Conservation (phyloP, 2,888 invertebrate species). For the Allophyes oxyacanthae region DNA sequence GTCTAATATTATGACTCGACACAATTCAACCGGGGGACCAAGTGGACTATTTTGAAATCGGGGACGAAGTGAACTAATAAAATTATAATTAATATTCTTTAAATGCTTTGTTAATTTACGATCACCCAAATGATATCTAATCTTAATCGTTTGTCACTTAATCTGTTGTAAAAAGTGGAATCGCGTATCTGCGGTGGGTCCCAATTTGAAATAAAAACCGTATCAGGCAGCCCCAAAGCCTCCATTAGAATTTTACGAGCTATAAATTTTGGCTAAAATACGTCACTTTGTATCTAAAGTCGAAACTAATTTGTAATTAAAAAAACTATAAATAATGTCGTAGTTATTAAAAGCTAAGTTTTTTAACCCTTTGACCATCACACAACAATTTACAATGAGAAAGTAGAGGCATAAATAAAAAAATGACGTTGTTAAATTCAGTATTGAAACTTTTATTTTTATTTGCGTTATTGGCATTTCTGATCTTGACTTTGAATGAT, state of each 20-base stretch:
- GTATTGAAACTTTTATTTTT: no score
- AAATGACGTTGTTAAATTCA: no score
- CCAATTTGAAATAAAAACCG: constrained; percentile 13
- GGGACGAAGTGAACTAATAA: no score
- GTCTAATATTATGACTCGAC: no score
- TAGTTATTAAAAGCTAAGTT: neutral
- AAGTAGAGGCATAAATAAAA: neutral
- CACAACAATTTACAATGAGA: neutral
- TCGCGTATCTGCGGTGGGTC: constrained; percentile 51
- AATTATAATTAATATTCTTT: no score
- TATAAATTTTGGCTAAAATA: constrained; percentile 47
- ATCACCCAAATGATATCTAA: constrained; percentile 28
- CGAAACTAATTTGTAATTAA: constrained; percentile 31
- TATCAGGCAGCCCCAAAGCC: constrained; percentile 11
- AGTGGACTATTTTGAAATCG: no score
- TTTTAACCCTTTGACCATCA: neutral
- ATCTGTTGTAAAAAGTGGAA: constrained; percentile 36
- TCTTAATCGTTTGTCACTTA: constrained; percentile 48
- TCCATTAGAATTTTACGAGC: constrained; percentile 41
- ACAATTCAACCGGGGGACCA: no score
- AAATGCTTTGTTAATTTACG: constrained; percentile 34
- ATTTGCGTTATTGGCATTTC: no score
- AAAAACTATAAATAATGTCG: constrained; percentile 9
- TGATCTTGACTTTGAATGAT: no score
- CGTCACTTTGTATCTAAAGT: constrained; percentile 11